These are phyloP conservation scores for Tor tambroides DNA, from an alignment of 2,113 vertebrate species.

Conservation along the genomic window DNA sequence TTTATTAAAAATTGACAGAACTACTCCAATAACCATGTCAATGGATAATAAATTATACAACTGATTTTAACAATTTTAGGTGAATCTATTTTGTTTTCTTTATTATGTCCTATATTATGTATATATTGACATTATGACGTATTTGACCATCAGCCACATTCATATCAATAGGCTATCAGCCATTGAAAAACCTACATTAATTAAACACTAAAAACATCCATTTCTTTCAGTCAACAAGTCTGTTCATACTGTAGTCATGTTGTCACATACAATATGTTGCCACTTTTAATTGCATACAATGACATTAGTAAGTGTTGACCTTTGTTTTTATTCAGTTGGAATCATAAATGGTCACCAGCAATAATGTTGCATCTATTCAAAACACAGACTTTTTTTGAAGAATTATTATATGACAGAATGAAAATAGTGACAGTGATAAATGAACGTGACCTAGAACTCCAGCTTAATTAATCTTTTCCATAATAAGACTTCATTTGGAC, in stretches of 20 bases:
- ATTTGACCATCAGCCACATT: background rate
- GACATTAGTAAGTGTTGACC: background rate
- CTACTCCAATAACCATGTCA: too few species aligned
- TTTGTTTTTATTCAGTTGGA: background rate
- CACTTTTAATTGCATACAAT: background rate
- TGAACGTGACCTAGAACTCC: conserved; percentile 35
- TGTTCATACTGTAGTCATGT: background rate
- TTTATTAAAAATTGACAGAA: too few species aligned
- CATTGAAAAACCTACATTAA: background rate
- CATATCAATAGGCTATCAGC: too few species aligned
- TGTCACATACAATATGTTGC: background rate
- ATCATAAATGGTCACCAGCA: background rate
- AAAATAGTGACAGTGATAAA: conserved; percentile 18
- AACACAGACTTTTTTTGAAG: conserved; percentile 29
- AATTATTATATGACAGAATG: conserved; percentile 26
- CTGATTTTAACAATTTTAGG: background rate
- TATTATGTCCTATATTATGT: background rate
- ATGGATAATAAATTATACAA: background rate
- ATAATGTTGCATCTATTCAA: background rate
- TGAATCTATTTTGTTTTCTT: background rate
- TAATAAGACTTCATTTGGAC: conserved; percentile 7
- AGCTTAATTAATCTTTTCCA: conserved; percentile 43
- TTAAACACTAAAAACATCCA: background rate
- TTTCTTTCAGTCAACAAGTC: background rate
- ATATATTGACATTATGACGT: background rate